These are phyloP conservation scores for Ailuropoda melanoleuca DNA, from an alignment of 2,113 vertebrate genomes.

Conservation along the genomic window DNA sequence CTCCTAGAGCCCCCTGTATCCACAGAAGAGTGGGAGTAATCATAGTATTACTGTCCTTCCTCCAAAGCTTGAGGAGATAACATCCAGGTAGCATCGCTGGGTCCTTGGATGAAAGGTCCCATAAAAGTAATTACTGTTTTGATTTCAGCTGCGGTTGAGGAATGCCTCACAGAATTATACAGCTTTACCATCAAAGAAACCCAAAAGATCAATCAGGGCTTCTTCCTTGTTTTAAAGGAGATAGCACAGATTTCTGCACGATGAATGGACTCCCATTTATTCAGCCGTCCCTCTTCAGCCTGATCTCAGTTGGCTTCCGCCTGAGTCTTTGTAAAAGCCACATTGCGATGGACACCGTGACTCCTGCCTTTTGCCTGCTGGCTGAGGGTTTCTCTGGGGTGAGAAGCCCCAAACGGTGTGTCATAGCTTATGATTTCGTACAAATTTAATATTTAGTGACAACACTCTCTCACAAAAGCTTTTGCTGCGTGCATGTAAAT, in stretches of 20 bases:
- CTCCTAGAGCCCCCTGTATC: background rate
- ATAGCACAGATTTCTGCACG: background rate
- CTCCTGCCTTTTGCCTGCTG: background rate
- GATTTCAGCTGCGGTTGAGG: no score
- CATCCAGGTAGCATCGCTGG: background rate
- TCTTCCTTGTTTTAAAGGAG: no score
- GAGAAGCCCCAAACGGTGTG: background rate
- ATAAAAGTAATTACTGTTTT: background rate
- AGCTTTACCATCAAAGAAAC: background rate
- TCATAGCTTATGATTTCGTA: background rate
- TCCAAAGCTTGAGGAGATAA: background rate
- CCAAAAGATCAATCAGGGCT: background rate
- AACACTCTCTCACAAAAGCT: background rate
- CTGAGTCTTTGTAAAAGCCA: no score
- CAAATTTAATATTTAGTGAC: background rate
- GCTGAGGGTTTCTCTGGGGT: rapidly evolving
- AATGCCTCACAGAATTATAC: no score
- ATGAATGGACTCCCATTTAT: background rate
- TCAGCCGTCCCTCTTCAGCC: background rate
- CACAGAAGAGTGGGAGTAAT: background rate
- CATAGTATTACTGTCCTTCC: background rate
- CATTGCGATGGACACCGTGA: background rate
- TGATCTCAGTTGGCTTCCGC: background rate
- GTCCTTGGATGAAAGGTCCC: background rate
- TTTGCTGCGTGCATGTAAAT: background rate